phyloP scores from a whole-genome alignment of 2,113 vertebrate species.

The Himantopus leucocephalus region DNA sequence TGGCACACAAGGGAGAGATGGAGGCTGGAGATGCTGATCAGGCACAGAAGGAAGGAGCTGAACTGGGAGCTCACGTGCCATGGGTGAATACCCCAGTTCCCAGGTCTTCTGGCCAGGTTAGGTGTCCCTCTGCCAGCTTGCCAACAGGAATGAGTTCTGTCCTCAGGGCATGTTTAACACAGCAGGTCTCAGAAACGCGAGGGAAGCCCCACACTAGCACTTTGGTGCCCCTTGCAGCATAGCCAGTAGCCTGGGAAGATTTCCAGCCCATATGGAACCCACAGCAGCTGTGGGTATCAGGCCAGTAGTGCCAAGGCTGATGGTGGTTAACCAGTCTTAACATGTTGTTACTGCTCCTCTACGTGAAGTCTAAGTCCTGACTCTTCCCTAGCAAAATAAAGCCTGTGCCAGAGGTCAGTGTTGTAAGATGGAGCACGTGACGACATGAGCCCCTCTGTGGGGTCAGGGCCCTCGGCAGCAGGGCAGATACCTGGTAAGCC shows the following conservation, averaged over 20 bases:
- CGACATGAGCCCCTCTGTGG: accelerated
- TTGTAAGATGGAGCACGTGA: not conserved
- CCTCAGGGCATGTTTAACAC: not conserved
- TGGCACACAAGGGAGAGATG: not conserved
- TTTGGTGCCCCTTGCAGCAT: not conserved
- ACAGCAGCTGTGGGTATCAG: not conserved
- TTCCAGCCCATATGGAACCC: not conserved
- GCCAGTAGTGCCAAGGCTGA: not conserved
- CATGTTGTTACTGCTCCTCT: not conserved
- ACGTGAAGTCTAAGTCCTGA: not conserved
- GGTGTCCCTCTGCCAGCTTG: not conserved
- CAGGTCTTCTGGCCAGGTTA: not conserved
- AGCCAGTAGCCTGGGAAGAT: not conserved
- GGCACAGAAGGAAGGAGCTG: not conserved
- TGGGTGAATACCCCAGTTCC: not conserved
- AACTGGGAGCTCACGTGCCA: accelerated
- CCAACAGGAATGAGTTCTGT: not conserved
- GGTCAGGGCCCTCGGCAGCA: not conserved
- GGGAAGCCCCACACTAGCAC: not conserved
- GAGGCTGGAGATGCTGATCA: not conserved
- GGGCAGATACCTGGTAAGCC: not conserved
- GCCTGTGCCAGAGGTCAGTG: not conserved
- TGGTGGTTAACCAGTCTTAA: not conserved
- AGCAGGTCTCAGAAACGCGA: not conserved
- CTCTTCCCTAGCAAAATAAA: not conserved